A percentile compares a stretch with the other conserved stretches of the same genome.
Evolutionary conservation across 2,113 vertebrate genomes (phyloP).

Genomic region (Aix galericulata): DNA sequence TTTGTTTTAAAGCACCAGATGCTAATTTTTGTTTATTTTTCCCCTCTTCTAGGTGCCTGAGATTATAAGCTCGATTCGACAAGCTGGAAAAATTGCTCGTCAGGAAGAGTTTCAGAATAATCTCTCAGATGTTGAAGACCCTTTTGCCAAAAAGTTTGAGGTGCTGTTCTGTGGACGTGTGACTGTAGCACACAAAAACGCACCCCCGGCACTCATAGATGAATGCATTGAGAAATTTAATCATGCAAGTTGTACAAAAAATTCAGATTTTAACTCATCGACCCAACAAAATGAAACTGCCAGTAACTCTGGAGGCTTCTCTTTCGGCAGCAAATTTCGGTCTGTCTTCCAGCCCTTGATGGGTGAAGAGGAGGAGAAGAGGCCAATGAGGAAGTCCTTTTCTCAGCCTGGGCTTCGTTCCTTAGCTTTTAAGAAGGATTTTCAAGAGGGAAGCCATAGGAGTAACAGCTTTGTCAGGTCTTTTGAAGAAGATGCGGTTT

Average conservation of each 20-base stretch:
- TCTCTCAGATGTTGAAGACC: constrained; percentile 72
- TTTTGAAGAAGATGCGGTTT: constrained; percentile 89
- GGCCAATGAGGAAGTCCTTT: constrained; percentile 77
- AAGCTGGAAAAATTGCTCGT: constrained; percentile 92
- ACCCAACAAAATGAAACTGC: constrained; percentile 41
- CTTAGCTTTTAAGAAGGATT: constrained; percentile 82
- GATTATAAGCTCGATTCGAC: constrained; percentile 94
- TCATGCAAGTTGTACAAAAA: constrained; percentile 71
- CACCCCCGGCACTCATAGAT: constrained; percentile 93
- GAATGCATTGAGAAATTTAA: constrained; percentile 97
- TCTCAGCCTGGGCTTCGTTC: constrained; percentile 79
- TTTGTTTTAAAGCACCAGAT: background rate
- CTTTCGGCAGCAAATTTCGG: constrained; percentile 66
- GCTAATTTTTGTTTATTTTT: background rate
- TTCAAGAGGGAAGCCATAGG: constrained; percentile 63
- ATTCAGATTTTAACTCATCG: background rate
- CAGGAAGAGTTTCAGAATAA: constrained; percentile 85
- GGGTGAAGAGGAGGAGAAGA: constrained; percentile 57
- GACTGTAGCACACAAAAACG: constrained; percentile 93
- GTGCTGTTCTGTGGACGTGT: constrained; percentile 94
- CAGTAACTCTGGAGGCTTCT: constrained; percentile 52
- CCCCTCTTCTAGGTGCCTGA: constrained; percentile 85
- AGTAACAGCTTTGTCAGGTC: constrained; percentile 79
- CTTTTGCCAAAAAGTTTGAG: constrained; percentile 95
- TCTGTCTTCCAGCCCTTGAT: constrained; percentile 75